These are phyloP conservation scores for Heliconius sara DNA, from an alignment of 2,888 invertebrate genomes.

Conservation along the genomic window DNA sequence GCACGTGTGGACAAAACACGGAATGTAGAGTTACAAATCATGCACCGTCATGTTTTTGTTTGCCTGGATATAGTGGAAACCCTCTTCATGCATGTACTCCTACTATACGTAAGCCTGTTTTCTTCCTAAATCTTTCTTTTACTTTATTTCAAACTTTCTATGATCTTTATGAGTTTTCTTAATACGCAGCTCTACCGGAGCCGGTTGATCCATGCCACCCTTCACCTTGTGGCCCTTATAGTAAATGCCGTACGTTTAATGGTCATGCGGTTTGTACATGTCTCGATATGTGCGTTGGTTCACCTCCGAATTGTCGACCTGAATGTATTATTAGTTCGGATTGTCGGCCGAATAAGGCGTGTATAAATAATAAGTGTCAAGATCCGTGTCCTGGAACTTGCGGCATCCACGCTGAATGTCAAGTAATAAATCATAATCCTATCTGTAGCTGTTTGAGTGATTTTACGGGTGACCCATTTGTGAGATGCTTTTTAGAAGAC, in stretches of 20 bases:
- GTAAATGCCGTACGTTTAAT: conserved; percentile 88
- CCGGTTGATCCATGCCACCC: conserved; percentile 88
- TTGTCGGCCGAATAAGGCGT: conserved; percentile 89
- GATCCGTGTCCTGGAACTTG: conserved; percentile 91
- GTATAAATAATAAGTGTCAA: conserved; percentile 90
- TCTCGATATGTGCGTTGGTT: conserved; percentile 87
- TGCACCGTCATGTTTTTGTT: conserved; percentile 90
- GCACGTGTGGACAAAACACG: conserved; percentile 90
- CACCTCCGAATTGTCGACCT: conserved; percentile 90
- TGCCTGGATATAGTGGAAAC: conserved; percentile 88
- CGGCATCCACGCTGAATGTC: conserved; percentile 90
- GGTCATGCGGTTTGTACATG: conserved; percentile 91
- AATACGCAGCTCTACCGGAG: conserved; percentile 74
- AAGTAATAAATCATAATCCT: conserved; percentile 91
- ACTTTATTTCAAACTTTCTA: conserved; percentile 54
- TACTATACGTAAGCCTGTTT: conserved; percentile 84
- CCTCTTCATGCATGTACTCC: conserved; percentile 87
- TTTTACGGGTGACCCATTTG: conserved; percentile 90
- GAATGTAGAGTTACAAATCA: conserved; percentile 90
- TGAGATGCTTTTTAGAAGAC: conserved; percentile 86
- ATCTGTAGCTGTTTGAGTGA: conserved; percentile 89
- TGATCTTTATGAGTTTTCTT: conserved; percentile 60
- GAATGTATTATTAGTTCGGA: conserved; percentile 92
- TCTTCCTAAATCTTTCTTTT: conserved; percentile 64
- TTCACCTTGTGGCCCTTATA: conserved; percentile 91